These are phyloP conservation scores for Crossoptilon crossoptilon DNA, from an alignment of 2,797 vertebrate species.

Conservation along the genomic window DNA sequence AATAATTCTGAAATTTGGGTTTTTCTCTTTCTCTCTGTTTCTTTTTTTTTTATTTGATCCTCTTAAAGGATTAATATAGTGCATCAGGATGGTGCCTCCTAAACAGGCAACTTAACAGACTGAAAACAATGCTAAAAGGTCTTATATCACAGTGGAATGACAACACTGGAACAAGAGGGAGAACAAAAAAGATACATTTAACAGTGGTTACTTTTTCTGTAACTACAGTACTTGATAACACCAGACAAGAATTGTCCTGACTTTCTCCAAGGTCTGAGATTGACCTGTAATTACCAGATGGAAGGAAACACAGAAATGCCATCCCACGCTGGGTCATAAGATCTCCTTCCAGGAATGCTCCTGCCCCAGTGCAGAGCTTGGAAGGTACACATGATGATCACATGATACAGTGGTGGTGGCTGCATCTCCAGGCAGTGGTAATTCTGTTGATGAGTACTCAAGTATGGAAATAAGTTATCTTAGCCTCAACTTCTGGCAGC, in stretches of 20 bases:
- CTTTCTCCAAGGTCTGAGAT: background rate
- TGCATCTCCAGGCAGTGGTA: background rate
- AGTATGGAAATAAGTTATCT: background rate
- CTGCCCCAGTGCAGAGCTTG: fast-evolving
- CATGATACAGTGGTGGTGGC: background rate
- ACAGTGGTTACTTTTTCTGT: background rate
- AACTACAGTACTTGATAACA: background rate
- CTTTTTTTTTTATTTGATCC: background rate
- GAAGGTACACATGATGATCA: background rate
- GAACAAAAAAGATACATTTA: background rate
- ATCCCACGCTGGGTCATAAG: background rate
- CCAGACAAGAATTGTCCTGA: background rate
- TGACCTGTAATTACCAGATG: background rate
- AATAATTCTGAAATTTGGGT: conserved; percentile 15
- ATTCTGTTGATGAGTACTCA: background rate
- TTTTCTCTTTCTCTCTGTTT: background rate
- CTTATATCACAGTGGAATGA: background rate
- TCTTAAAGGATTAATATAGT: conserved; percentile 57
- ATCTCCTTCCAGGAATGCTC: fast-evolving
- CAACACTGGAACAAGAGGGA: background rate
- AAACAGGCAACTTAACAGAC: conserved; percentile 2
- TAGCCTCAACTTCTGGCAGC: background rate
- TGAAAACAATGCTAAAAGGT: conserved; percentile 31
- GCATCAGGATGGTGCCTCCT: background rate
- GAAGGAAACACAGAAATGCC: background rate